phyloP scores from a whole-genome alignment of 2,113 vertebrate species.

The Gopherus flavomarginatus region DNA sequence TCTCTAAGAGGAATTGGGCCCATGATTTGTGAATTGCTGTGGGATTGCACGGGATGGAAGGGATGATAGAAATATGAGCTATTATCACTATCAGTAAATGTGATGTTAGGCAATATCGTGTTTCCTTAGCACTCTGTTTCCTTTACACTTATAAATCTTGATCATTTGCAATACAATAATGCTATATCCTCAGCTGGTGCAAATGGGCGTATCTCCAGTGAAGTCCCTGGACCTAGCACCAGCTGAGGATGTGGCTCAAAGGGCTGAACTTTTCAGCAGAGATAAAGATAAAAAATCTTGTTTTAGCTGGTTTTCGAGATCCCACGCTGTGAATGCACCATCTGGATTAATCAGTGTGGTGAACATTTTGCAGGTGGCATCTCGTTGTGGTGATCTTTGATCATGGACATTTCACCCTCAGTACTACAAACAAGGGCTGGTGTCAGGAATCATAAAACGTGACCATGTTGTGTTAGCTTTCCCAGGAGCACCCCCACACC shows the following conservation, averaged over 20 bases:
- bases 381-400: background rate
- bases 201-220: slow-evolving; percentile 39
- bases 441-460: background rate
- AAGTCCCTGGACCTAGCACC: background rate
- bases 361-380: accelerated
- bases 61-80: slow-evolving; percentile 55
- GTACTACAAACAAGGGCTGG: background rate
- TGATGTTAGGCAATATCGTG: slow-evolving; percentile 59
- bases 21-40: slow-evolving; percentile 59
- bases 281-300: background rate
- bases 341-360: background rate
- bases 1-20: slow-evolving; percentile 25
- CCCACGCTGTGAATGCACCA: background rate
- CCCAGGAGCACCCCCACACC: background rate
- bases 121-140: slow-evolving; percentile 16
- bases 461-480: background rate
- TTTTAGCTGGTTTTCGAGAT: background rate
- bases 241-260: slow-evolving; percentile 5
- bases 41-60: slow-evolving; percentile 39
- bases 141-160: slow-evolving; percentile 72
- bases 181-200: slow-evolving; percentile 52
- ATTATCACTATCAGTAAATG: slow-evolving; percentile 61
- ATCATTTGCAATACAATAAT: slow-evolving; percentile 65
- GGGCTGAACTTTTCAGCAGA: slow-evolving; percentile 38
- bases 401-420: background rate